phyloP scores from a whole-genome alignment of 1,140 invertebrate species.

The Aphidius ervi region DNA sequence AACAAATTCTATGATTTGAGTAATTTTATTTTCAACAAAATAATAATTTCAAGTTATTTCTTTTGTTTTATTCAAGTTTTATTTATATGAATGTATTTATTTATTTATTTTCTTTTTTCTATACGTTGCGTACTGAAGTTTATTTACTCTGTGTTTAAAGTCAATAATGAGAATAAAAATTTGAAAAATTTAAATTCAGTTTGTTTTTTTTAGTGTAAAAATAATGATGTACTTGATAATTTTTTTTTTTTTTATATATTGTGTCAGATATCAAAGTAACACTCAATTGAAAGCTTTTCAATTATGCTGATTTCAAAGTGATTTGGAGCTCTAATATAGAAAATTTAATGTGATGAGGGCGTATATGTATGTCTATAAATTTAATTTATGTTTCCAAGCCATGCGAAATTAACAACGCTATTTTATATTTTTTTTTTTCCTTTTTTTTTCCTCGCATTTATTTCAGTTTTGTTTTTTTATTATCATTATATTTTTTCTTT shows the following conservation, averaged over 20 bases:
- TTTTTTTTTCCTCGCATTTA: not conserved
- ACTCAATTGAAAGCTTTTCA: slow-evolving; percentile 26
- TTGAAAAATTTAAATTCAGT: not conserved
- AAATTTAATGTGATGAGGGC: slow-evolving; percentile 22
- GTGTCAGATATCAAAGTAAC: slow-evolving; percentile 20
- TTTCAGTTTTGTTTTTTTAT: slow-evolving; percentile 4
- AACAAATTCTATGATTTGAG: too few species aligned
- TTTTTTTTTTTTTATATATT: not conserved
- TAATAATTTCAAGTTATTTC: too few species aligned
- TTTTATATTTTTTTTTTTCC: not conserved
- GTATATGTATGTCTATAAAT: slow-evolving; percentile 22
- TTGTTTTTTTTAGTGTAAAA: not conserved
- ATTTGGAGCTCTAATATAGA: slow-evolving; percentile 8
- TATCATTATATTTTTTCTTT: not conserved
- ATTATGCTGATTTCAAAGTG: slow-evolving; percentile 27
- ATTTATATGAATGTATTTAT: too few species aligned
- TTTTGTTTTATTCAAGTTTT: too few species aligned
- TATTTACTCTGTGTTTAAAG: too few species aligned
- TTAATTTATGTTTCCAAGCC: slow-evolving; percentile 27
- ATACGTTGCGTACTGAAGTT: too few species aligned
- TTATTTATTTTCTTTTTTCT: too few species aligned
- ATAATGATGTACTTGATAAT: too few species aligned
- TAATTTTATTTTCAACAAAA: too few species aligned
- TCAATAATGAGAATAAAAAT: too few species aligned
- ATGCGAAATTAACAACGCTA: slow-evolving; percentile 21